Evolutionary conservation across 1,140 invertebrate species (phyloP), one percentile per base, ranked within the genome.

Genomic region (Pseudomyrmex concolor): DNA sequence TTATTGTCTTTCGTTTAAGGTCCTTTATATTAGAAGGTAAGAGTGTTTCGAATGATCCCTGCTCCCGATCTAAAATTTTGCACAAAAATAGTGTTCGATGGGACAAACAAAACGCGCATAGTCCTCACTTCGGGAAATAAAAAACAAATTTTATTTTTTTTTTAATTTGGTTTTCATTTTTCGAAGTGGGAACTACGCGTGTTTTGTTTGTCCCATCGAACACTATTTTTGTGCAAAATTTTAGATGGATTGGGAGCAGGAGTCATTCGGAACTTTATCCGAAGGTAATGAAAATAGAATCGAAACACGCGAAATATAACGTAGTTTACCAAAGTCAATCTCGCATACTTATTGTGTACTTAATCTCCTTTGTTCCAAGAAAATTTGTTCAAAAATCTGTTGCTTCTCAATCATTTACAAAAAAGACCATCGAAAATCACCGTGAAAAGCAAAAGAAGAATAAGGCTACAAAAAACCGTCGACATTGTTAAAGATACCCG

Each of bases 401-500:
- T 82, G 67, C 70, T 72, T 73, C 60, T 70, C 34, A 34, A 48
- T 25, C 15, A 51, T 48, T 50, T 63, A 54, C 13, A 63, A 62
- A 74, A 66, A 17, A 60, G 43, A 80, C 54, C 54, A 59, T 22
- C 48, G 54, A 82, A 64, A 63, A 73, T 74, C 78, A 70, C 84
- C n/a, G 54, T 48, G 15, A 84, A 50, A 72, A 77, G n/a, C 34
- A 54, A 12, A 51, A 51, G 3, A 48, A 71, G 15, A 67, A 48
- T 62, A 63, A 62, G 67, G 68, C 34, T 34, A 34, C 5, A 66
- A 50, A 60, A 55, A 19, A 13, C 34, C 5, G 5, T 7, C 34
- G 51, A 19, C 55, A 86, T 64, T 78, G 85, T 87, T 88, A 81
- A 63, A 67, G 67, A 88, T 83, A 74, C 87, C 55, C 86, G 86